These are phyloP conservation scores for Arrhopalites spinosus DNA, from an alignment of 2,888 invertebrate species.

Conservation along the genomic window DNA sequence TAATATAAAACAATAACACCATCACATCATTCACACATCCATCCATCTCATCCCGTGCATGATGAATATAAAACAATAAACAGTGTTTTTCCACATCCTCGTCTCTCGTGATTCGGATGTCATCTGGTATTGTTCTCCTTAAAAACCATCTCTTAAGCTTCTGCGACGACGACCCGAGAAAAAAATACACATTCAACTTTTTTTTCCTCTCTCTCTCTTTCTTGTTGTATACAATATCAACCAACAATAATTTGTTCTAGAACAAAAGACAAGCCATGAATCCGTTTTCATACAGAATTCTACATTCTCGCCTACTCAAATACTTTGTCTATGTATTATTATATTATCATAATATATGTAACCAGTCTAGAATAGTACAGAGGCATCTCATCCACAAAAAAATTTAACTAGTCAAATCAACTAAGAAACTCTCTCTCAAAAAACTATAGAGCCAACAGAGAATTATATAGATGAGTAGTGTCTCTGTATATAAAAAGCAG, in stretches of 20 bases:
- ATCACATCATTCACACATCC: conserved; percentile 30
- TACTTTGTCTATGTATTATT: background rate
- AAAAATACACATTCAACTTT: background rate
- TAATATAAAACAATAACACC: conserved; percentile 32
- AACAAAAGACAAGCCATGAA: conserved; percentile 27
- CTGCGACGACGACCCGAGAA: conserved; percentile 25
- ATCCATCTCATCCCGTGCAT: conserved; percentile 33
- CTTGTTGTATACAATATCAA: too few relatives aligned
- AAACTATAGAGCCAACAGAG: background rate
- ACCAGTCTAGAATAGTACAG: too few relatives aligned
- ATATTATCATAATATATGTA: too few relatives aligned
- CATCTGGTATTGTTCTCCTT: conserved; percentile 39
- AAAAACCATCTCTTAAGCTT: conserved; percentile 27
- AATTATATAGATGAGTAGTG: background rate
- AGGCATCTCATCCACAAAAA: background rate
- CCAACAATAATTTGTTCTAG: conserved; percentile 26
- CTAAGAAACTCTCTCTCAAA: background rate
- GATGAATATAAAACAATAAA: conserved; percentile 39
- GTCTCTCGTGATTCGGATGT: conserved; percentile 40
- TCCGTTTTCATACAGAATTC: conserved; percentile 27
- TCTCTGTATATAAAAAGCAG: too few relatives aligned
- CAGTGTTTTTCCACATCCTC: conserved; percentile 34
- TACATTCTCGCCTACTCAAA: conserved; percentile 4
- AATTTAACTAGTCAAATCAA: background rate
- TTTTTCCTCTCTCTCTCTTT: background rate